Evolutionary conservation across 2,888 invertebrate genomes (phyloP).

Genomic region (Stenchaetothrips biformis): DNA sequence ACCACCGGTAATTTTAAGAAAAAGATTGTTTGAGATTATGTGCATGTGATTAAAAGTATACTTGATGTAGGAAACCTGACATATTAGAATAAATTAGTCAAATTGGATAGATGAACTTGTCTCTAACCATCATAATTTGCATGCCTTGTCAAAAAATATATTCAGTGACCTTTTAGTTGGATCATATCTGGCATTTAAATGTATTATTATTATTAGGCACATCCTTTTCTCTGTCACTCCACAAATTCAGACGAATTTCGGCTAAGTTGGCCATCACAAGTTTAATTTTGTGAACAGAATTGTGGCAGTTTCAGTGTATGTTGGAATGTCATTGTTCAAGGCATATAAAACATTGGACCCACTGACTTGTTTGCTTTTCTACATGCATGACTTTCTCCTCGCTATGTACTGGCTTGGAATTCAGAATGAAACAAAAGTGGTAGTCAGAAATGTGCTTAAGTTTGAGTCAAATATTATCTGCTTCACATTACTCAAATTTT

Average conservation of each 20-base stretch:
- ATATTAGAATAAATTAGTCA: neutral
- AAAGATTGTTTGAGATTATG: neutral
- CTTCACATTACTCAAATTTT: too few relatives aligned
- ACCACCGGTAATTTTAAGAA: neutral
- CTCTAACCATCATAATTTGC: neutral
- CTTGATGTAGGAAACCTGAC: slow-evolving; percentile 1
- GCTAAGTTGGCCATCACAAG: neutral
- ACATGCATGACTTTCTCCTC: neutral
- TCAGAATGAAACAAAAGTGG: neutral
- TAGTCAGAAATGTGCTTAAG: neutral
- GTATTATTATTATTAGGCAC: neutral
- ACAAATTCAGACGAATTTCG: neutral
- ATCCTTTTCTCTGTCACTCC: neutral
- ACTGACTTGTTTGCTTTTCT: neutral
- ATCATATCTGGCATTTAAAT: slow-evolving; percentile 15
- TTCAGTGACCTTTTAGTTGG: neutral
- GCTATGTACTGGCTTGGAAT: too few relatives aligned
- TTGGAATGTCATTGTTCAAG: neutral
- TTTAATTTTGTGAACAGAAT: neutral
- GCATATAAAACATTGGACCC: neutral
- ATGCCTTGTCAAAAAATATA: neutral
- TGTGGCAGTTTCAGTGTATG: neutral
- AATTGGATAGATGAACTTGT: neutral
- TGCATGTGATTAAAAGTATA: slow-evolving; percentile 16
- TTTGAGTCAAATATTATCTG: too few relatives aligned